Conservation (phyloP, 2,113 vertebrate genomes). For the Cyphomyrus plagiostoma region DNA sequence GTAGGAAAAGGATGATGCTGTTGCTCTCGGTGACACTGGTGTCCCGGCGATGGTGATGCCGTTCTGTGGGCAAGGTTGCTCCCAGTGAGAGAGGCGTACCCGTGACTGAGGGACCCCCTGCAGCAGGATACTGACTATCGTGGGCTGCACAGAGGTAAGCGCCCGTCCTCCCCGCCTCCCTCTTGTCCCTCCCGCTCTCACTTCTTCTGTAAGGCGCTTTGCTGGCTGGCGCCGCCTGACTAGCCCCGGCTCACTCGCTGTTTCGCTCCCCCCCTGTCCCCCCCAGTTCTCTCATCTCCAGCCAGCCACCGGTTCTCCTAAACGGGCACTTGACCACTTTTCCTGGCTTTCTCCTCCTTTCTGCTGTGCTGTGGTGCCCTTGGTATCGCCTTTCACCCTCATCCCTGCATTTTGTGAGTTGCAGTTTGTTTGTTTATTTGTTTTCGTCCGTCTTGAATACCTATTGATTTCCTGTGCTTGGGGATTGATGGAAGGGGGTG, state of each 20-base stretch:
- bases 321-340: background rate
- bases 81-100: background rate
- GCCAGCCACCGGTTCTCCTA: background rate
- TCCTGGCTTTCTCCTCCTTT: background rate
- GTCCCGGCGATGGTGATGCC: conserved; percentile 24
- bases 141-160: conserved; percentile 46
- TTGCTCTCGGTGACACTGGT: conserved; percentile 33
- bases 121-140: conserved; percentile 20
- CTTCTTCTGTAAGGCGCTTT: background rate
- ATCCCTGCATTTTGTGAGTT: background rate
- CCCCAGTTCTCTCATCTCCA: background rate
- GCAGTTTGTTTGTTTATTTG: background rate
- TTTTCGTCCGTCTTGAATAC: background rate
- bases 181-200: conserved; percentile 10
- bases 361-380: background rate
- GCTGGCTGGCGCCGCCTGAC: background rate
- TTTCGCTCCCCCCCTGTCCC: too few species aligned
- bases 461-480: background rate
- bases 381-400: background rate
- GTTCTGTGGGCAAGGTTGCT: conserved; percentile 20
- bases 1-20: conserved; percentile 54
- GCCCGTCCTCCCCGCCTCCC: background rate
- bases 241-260: background rate
- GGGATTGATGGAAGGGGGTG: background rate
- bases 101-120: background rate